phyloP scores from a whole-genome alignment of 2,797 vertebrate genomes.

The Syndactyla subalaris region DNA sequence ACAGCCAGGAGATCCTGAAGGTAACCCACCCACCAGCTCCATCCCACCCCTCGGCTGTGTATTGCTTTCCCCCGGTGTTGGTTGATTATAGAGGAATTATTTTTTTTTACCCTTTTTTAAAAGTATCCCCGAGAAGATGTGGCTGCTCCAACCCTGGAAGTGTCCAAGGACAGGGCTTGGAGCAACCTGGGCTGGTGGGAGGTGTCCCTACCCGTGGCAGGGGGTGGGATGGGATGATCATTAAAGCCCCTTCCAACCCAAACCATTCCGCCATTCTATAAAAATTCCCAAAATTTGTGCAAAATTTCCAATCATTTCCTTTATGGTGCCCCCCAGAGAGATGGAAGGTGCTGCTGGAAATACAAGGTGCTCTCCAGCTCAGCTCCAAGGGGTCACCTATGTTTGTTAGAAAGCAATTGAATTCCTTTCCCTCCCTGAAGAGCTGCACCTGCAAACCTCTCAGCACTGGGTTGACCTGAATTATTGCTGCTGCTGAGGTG shows the following conservation, averaged over 20 bases:
- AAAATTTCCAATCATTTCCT: neutral
- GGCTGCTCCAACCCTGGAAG: neutral
- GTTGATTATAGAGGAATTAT: neutral
- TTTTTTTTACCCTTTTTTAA: neutral
- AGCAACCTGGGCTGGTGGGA: neutral
- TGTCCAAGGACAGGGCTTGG: neutral
- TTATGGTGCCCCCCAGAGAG: neutral
- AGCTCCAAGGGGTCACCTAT: neutral
- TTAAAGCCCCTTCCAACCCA: neutral
- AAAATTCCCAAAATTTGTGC: neutral
- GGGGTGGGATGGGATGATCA: neutral
- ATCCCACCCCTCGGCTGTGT: fast-evolving
- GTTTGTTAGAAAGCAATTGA: neutral
- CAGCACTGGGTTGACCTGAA: neutral
- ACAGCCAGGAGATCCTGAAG: slow-evolving; percentile 92
- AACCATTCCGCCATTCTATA: neutral
- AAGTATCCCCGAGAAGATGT: neutral
- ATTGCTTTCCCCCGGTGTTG: fast-evolving
- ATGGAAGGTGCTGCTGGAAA: neutral
- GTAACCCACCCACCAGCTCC: slow-evolving; percentile 51
- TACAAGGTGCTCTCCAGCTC: neutral
- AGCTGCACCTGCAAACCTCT: neutral
- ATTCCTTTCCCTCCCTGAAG: neutral
- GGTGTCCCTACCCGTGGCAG: neutral
- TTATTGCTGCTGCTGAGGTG: neutral